Base-by-base conservation (phyloP, 2,113 vertebrate species). In the Capreolus pygargus region DNA sequence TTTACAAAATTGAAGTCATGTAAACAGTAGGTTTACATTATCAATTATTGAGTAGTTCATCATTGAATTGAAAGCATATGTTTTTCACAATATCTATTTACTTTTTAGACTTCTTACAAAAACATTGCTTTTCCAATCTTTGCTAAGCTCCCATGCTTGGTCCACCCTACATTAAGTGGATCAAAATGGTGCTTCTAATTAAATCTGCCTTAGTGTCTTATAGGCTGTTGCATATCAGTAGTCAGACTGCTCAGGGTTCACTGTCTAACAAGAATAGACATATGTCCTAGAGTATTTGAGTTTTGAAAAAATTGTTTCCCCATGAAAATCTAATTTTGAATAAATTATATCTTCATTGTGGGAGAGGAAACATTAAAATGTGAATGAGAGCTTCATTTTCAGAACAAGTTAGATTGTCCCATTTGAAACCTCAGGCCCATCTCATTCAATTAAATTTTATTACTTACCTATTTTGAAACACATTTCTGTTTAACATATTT, bases 161-260 rank as follows among this genome's bases (percentile, higher is more conserved):
- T 83, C 74, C 2, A 8, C 47, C 33, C 17, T 47, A 94, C 85
- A 43, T 94, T 93, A 54, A 94, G 55, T 14, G 7, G 81, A 76
- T 98, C 97, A 89, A 58, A 96, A 74, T 74, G 36, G 92, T 98
- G 76, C 97, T 98, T 96, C 23, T 92, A 90, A 70, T 91, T 97
- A 92, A 81, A 74, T 94, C 39, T 91, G 91, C 39, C 78, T 55
- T 81, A 88, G 78, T 93, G 50, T 86, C 55, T 98, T 98, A 90
- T 97, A 98, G 98, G 94, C 98, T 98, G 99, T 98, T 98, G 96
- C 97, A 95, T 93, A 89, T 30, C 78, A 89, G 82, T 94, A 96
- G 4, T 5, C 23, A 93, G 11, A 16, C 54, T 95, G 55, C 90
- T 98, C 54, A 78, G 91, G 97, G 93, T 96, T 98, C 96, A 76